phyloP scores from a whole-genome alignment of 2,797 vertebrate species.

The Oryzias sinensis region DNA sequence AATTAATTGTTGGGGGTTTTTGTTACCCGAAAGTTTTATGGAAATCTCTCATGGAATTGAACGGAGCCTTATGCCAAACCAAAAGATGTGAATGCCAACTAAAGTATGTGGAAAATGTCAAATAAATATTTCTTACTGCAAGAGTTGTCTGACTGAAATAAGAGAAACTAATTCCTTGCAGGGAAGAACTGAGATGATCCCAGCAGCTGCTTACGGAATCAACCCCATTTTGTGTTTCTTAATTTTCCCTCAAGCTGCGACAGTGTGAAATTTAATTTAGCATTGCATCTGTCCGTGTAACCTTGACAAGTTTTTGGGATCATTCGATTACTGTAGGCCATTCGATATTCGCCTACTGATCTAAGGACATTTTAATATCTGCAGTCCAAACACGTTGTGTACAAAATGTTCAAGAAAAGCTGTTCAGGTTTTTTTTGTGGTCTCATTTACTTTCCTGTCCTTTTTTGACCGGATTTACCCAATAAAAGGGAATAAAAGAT shows the following conservation, averaged over 20 bases:
- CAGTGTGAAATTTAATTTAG: conserved; percentile 73
- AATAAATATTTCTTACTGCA: no score
- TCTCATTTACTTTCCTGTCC: conserved; percentile 18
- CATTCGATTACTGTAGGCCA: conserved; percentile 68
- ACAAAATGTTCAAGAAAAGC: conserved; percentile 1
- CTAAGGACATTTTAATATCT: conserved; percentile 59
- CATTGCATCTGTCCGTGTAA: conserved; percentile 63
- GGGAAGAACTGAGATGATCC: conserved; percentile 25
- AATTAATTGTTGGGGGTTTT: no score
- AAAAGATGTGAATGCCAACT: no score
- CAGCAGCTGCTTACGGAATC: conserved; percentile 41
- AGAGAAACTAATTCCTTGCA: conserved; percentile 7
- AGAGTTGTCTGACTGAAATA: no score
- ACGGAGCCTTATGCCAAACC: no score
- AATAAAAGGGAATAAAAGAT: conserved; percentile 44
- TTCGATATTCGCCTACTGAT: conserved; percentile 65
- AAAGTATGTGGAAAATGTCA: no score
- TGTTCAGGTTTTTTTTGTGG: not conserved
- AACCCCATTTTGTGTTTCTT: conserved; percentile 65
- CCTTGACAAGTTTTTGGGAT: conserved; percentile 76
- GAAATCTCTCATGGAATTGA: no score
- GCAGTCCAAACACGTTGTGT: conserved; percentile 11
- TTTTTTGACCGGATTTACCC: conserved; percentile 34
- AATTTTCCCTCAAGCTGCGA: conserved; percentile 59
- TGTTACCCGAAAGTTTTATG: no score